These are phyloP conservation scores for Scophthalmus maximus DNA, from an alignment of 2,113 vertebrate species.

Conservation along the genomic window DNA sequence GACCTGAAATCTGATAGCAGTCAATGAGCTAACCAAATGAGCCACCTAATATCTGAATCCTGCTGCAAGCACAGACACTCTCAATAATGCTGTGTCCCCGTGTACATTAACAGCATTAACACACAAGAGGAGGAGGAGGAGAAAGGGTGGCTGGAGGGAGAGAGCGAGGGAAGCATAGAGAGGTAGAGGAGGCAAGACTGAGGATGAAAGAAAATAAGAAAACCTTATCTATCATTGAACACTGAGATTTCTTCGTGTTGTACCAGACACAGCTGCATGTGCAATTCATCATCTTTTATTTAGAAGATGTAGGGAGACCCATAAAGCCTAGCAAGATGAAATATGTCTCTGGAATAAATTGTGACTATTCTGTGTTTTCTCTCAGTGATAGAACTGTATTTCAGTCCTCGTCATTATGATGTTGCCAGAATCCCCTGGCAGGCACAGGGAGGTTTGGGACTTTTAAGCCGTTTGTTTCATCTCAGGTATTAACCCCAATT, in stretches of 20 bases:
- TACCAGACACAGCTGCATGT: slow-evolving; percentile 48
- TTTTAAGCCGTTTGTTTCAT: slow-evolving; percentile 83
- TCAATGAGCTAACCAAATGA: slow-evolving; percentile 79
- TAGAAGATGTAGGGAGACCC: slow-evolving; percentile 61
- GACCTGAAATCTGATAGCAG: slow-evolving; percentile 79
- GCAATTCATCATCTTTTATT: slow-evolving; percentile 75
- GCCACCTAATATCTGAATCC: slow-evolving; percentile 75
- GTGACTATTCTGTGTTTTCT: slow-evolving; percentile 64
- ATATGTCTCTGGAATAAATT: slow-evolving; percentile 71
- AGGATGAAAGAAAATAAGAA: slow-evolving; percentile 59
- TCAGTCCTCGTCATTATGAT: slow-evolving; percentile 68
- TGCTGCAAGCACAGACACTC: slow-evolving; percentile 62
- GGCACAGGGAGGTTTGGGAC: slow-evolving; percentile 71
- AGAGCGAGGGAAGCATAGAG: background rate
- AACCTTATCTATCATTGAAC: slow-evolving; percentile 68
- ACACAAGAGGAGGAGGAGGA: slow-evolving; percentile 12
- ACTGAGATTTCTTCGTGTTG: slow-evolving; percentile 50
- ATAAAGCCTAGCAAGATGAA: slow-evolving; percentile 67
- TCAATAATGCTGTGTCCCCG: slow-evolving; percentile 61
- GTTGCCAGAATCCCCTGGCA: slow-evolving; percentile 76
- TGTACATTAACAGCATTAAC: slow-evolving; percentile 68
- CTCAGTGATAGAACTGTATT: slow-evolving; percentile 65
- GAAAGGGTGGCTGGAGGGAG: slow-evolving; percentile 9
- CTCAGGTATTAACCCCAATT: slow-evolving; percentile 84
- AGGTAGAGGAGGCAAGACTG: slow-evolving; percentile 18